A percentile compares a stretch with the other conserved stretches of the same genome.
Evolutionary conservation across 2,797 vertebrate species (phyloP).

Genomic region (Diplodus sargus): DNA sequence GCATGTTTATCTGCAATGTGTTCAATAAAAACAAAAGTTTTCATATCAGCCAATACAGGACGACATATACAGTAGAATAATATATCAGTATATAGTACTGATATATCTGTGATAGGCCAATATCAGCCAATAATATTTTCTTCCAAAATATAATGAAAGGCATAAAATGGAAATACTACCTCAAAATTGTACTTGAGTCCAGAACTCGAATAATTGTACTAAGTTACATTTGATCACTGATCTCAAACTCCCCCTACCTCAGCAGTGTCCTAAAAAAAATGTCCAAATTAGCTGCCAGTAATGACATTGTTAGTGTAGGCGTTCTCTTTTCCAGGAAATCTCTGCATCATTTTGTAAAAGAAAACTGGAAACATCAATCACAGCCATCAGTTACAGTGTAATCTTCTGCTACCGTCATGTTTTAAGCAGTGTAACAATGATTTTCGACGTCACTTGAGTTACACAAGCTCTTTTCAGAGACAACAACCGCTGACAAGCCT

Average conservation of each 20-base stretch:
- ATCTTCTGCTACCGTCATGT: slow-evolving; percentile 42
- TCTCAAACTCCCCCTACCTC: not conserved
- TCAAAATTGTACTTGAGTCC: no score
- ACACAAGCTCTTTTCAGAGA: slow-evolving; percentile 64
- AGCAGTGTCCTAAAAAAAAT: slow-evolving; percentile 15
- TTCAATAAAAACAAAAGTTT: no score
- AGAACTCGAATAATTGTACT: no score
- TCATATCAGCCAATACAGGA: no score
- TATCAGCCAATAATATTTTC: no score
- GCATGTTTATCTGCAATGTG: no score
- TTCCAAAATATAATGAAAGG: no score
- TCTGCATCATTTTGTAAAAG: slow-evolving; percentile 24
- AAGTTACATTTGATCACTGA: no score
- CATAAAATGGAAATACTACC: no score
- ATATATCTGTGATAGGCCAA: no score
- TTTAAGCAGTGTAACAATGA: slow-evolving; percentile 27
- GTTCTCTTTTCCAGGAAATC: slow-evolving; percentile 27
- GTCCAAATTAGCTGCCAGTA: slow-evolving; percentile 36
- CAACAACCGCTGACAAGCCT: slow-evolving; percentile 59
- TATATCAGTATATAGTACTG: no score
- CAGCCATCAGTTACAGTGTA: slow-evolving; percentile 37
- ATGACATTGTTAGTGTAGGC: not conserved
- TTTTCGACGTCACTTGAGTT: slow-evolving; percentile 58
- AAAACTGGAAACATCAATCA: slow-evolving; percentile 54
- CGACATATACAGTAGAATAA: no score